Conservation (phyloP, 1,140 invertebrate species). For the Pentalonia nigronervosa region DNA sequence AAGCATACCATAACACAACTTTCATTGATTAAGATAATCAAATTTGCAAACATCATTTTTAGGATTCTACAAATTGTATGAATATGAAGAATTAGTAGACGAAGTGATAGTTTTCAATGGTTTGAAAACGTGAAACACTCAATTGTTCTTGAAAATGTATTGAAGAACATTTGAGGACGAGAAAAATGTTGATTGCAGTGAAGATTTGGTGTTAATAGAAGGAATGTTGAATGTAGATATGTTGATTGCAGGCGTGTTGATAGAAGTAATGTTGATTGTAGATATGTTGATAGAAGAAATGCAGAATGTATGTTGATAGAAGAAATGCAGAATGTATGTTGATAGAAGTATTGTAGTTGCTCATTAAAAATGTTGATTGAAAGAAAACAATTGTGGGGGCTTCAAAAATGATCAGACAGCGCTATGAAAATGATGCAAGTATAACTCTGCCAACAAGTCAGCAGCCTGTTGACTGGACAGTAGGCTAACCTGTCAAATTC, state of each 20-base stretch:
- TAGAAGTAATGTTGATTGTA: conserved; percentile 4
- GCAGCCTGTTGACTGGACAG: conserved; percentile 53
- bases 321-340: conserved; percentile 40
- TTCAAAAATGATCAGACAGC: conserved; percentile 46
- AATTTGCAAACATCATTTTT: background rate
- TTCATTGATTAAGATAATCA: background rate
- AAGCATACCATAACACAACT: conserved; percentile 21
- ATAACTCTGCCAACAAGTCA: conserved; percentile 41
- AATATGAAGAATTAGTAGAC: background rate
- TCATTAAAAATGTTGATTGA: conserved; percentile 47
- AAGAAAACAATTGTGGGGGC: conserved; percentile 41
- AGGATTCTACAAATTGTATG: background rate
- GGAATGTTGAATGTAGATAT: background rate
- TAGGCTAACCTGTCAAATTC: conserved; percentile 55
- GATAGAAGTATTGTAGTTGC: conserved; percentile 19
- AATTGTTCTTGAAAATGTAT: background rate
- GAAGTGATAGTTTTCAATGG: background rate
- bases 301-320: conserved; percentile 32
- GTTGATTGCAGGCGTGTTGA: background rate
- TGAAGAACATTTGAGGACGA: background rate
- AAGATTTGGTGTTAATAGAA: background rate
- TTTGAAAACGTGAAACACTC: background rate
- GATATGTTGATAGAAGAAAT: conserved; percentile 28
- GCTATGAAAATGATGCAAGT: conserved; percentile 41
- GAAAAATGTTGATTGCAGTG: background rate